These are phyloP conservation scores for Hyppa rectilinea DNA, from an alignment of 2,888 invertebrate genomes.

Conservation along the genomic window DNA sequence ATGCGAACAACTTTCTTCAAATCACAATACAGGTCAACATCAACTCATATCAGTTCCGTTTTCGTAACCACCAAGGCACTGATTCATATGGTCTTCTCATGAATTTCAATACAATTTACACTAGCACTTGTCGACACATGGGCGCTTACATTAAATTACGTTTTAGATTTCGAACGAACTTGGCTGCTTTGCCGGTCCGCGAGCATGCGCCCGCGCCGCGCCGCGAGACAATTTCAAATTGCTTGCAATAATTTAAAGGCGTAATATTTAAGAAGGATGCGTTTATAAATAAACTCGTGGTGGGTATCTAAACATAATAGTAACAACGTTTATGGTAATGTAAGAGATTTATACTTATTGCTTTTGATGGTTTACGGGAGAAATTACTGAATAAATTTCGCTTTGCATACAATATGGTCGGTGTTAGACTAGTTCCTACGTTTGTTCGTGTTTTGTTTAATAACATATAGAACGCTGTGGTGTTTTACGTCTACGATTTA, in stretches of 20 bases:
- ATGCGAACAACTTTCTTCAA: constrained; percentile 50
- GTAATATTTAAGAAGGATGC: constrained; percentile 80
- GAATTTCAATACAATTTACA: constrained; percentile 70
- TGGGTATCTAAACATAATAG: constrained; percentile 78
- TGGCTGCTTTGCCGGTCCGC: constrained; percentile 47
- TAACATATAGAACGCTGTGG: constrained; percentile 38
- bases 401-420: constrained; percentile 64
- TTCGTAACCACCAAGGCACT: constrained; percentile 44
- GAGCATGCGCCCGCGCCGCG: constrained; percentile 67
- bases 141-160: constrained; percentile 70
- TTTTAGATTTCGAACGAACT: constrained; percentile 63
- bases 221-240: constrained; percentile 85
- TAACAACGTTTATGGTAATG: constrained; percentile 82
- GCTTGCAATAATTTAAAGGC: constrained; percentile 81
- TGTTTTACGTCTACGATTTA: constrained; percentile 45
- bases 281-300: constrained; percentile 81
- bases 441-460: constrained; percentile 56
- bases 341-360: constrained; percentile 81
- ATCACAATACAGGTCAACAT: constrained; percentile 46
- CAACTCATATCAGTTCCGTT: constrained; percentile 48
- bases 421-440: constrained; percentile 51
- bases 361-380: constrained; percentile 72
- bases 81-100: constrained; percentile 44
- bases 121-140: constrained; percentile 73
- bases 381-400: constrained; percentile 68